Evolutionary conservation across 2,888 invertebrate genomes (phyloP), one percentile per base, ranked within the genome.

Genomic region (Uloborus plumipes): DNA sequence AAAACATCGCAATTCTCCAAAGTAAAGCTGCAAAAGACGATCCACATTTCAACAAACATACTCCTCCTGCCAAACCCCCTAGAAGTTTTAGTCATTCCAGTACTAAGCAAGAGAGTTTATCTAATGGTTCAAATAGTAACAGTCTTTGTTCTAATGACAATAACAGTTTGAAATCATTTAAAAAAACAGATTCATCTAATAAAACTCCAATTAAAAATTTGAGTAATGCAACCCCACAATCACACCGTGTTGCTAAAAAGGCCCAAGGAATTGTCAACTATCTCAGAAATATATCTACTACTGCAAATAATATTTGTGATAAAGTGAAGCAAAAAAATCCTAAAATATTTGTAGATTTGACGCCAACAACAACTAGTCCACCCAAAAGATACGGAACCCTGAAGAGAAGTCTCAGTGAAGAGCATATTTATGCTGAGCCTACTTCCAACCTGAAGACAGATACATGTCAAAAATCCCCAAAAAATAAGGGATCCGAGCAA

Each of bases 351-450:
- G 80, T 81, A 15, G 84, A 84, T 77, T 75, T 84, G 50, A 84
- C 84, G 0, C 80, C 84, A 4, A 72, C 80, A 15, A 80, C 79
- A 13, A 72, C 77, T n/a, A 72, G 76, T 80, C 80, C 84, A 0
- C 76, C 75, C 3, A 84, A 84, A 65, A 71, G 80, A 26, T 84
- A 81, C 67, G 73, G 73, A 18, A 84, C 84, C 14, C 65, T 84
- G 26, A 84, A 80, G 26, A 77, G 84, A 72, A 81, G 82, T 47
- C 50, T 71, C 18, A 85, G 85, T 65, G 84, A 85, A 53, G 85
- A 85, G 16, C 85, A 85, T 47, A 84, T 85, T 53, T 85, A 85
- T 74, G 85, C 85, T 26, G 85, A 85, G 50, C 85, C 85, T 14
- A 71, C 22, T 55, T 80, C 22, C 47, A 53, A 7, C 14, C n/a